Evolutionary conservation across 1,140 invertebrate species (phyloP).

Genomic region (Coboldia fuscipes): DNA sequence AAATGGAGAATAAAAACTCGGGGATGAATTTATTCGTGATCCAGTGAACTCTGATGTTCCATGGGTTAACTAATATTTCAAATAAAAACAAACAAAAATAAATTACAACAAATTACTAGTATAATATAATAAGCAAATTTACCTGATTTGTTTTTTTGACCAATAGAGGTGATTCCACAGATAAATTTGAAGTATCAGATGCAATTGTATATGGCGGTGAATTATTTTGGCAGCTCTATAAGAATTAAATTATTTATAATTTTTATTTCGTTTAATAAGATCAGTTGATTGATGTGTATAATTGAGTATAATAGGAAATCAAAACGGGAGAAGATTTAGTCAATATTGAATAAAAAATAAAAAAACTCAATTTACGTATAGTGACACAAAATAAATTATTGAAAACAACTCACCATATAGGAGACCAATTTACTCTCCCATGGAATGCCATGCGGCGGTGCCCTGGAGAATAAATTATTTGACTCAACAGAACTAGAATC

Average conservation of each 20-base stretch:
- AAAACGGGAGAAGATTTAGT: background rate
- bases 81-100: background rate
- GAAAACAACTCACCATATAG: conserved; percentile 41
- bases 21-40: conserved; percentile 18
- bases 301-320: background rate
- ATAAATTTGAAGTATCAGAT: background rate
- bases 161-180: no score
- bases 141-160: background rate
- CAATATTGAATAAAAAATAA: background rate
- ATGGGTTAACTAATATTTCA: conserved; percentile 15
- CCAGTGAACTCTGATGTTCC: conserved; percentile 26
- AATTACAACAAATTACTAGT: background rate
- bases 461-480: conserved; percentile 30
- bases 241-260: background rate
- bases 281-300: background rate
- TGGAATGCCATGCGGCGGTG: conserved; percentile 60
- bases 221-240: background rate
- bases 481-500: no score
- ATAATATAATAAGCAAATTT: background rate
- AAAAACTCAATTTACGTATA: background rate
- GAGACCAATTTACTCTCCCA: conserved; percentile 67
- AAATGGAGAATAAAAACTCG: conserved; percentile 20
- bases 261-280: background rate
- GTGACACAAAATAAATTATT: no score
- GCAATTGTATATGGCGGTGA: background rate